Percentiles rank a stretch among this genome's conserved stretches.
Conservation (phyloP, 2,113 vertebrate species). For the Syngnathus floridae region DNA sequence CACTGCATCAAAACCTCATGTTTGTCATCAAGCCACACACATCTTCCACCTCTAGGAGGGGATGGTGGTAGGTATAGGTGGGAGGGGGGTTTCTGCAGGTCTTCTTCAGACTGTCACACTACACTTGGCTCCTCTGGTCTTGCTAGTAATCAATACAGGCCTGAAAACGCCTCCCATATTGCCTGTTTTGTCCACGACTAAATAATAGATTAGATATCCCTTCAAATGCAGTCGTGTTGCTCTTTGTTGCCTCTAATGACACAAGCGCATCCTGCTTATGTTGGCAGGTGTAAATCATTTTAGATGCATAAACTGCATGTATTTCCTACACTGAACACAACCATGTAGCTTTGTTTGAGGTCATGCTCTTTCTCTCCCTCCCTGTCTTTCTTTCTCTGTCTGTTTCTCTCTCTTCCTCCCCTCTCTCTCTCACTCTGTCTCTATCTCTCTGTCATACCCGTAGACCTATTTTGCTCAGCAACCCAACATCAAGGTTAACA, state of each 20-base stretch:
- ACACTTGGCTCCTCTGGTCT: conserved; percentile 89
- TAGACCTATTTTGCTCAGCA: conserved; percentile 37
- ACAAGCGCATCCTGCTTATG: background rate
- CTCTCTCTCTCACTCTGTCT: background rate
- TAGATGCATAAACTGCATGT: conserved; percentile 6
- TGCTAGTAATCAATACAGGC: conserved; percentile 95
- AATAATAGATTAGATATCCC: conserved; percentile 86
- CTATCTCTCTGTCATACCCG: conserved; percentile 4
- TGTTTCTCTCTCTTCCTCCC: no score
- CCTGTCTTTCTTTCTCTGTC: no score
- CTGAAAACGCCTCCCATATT: conserved; percentile 86
- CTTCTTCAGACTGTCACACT: conserved; percentile 84
- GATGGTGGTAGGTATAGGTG: background rate
- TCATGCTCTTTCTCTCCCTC: no score
- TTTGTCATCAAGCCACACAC: background rate
- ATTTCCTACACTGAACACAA: background rate
- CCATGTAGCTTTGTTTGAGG: no score
- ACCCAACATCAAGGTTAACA: conserved; percentile 88
- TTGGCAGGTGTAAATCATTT: conserved; percentile 2
- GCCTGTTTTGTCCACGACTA: conserved; percentile 96
- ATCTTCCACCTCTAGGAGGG: no score
- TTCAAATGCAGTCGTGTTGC: conserved; percentile 51
- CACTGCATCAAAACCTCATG: conserved; percentile 38
- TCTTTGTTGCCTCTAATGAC: conserved; percentile 51
- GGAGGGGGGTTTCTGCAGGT: conserved; percentile 62